Conservation (phyloP, 1,140 invertebrate species). For the Gyrodactylus bullatarudis region DNA sequence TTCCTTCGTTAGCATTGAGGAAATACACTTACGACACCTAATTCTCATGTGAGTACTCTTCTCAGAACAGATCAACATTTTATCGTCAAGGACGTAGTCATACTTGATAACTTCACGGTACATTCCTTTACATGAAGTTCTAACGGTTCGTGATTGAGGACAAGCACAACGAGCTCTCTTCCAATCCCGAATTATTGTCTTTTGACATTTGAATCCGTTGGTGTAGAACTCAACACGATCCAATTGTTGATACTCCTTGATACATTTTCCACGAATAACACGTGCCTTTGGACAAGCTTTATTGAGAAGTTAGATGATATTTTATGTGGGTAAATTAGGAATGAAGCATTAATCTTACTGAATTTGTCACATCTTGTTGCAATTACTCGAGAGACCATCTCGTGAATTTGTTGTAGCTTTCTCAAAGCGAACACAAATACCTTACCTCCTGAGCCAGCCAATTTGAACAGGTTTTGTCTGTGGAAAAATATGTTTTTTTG, state of each 20-base stretch:
- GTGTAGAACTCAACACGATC: not conserved
- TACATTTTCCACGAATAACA: not conserved
- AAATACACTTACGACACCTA: not conserved
- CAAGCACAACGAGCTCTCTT: conserved; percentile 1
- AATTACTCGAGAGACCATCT: not conserved
- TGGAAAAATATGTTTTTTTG: too few relatives aligned
- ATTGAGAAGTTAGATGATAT: too few relatives aligned
- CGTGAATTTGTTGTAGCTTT: conserved; percentile 1
- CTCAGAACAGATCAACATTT: not conserved
- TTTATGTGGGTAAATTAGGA: too few relatives aligned
- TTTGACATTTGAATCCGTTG: not conserved
- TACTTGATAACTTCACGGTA: not conserved
- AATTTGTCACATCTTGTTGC: not conserved
- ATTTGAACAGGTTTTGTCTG: not conserved
- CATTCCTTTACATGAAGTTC: not conserved
- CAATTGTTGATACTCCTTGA: not conserved
- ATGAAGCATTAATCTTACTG: not conserved
- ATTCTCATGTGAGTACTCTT: not conserved
- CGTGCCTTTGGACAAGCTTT: not conserved
- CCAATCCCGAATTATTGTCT: not conserved
- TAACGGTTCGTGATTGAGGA: not conserved
- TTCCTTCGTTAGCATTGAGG: not conserved
- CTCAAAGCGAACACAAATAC: not conserved
- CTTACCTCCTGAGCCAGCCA: not conserved
- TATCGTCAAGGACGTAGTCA: not conserved